These are phyloP conservation scores for Rhamnusium bicolor DNA, from an alignment of 2,888 invertebrate species.

Conservation along the genomic window DNA sequence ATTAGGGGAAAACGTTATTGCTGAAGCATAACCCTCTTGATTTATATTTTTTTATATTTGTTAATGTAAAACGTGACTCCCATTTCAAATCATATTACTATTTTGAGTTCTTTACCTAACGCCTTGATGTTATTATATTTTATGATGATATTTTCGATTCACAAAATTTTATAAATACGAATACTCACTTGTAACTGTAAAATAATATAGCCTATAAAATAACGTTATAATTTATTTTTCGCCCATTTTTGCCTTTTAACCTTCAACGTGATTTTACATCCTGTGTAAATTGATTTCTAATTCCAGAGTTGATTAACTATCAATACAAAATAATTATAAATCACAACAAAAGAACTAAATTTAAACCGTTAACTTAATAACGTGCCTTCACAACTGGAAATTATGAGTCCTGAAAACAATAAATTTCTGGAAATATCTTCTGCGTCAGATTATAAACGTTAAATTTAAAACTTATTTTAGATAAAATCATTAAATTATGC, in stretches of 20 bases:
- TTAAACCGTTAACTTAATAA: background rate
- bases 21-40: conserved; percentile 60
- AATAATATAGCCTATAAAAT: background rate
- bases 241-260: background rate
- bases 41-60: conserved; percentile 63
- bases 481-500: conserved; percentile 20
- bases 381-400: background rate
- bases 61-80: conserved; percentile 61
- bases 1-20: conserved; percentile 55
- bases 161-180: background rate
- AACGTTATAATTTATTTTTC: background rate
- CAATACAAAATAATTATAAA: background rate
- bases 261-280: background rate
- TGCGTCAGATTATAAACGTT: background rate
- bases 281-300: background rate
- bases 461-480: conserved; percentile 1
- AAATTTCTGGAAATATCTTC: background rate
- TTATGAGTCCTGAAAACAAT: conserved; percentile 9
- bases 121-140: background rate
- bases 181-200: background rate
- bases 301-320: background rate
- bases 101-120: conserved; percentile 30
- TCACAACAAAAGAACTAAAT: background rate
- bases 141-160: background rate
- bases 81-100: conserved; percentile 51